These are phyloP conservation scores for Drosophila niveifrons DNA, from an alignment of 2,888 invertebrate genomes.

Conservation along the genomic window DNA sequence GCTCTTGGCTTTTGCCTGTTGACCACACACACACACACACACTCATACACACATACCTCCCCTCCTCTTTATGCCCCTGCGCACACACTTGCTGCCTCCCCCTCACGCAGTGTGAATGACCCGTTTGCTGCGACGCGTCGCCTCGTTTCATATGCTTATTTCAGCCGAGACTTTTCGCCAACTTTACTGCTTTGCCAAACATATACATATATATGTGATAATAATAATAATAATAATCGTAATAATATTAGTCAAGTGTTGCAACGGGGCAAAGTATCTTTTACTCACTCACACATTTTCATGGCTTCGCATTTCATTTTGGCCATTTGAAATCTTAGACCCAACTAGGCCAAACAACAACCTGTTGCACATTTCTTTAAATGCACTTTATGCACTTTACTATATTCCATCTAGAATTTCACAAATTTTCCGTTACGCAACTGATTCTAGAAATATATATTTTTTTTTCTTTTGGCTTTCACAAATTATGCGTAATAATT, in stretches of 20 bases:
- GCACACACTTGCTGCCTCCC: neutral
- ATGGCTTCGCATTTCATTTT: constrained; percentile 16
- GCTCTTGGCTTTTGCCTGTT: constrained; percentile 23
- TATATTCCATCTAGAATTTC: too few species aligned
- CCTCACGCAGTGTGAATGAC: constrained; percentile 5
- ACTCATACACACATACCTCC: neutral
- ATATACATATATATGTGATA: constrained; percentile 1
- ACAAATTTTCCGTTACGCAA: too few species aligned
- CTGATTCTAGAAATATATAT: too few species aligned
- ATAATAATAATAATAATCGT: neutral
- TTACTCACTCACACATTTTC: constrained; percentile 12
- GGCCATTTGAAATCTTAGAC: constrained; percentile 2
- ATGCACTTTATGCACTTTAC: neutral
- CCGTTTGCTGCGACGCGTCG: neutral
- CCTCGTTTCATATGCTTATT: neutral
- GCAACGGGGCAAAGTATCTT: neutral
- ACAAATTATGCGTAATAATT: too few species aligned
- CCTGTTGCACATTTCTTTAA: constrained; percentile 7
- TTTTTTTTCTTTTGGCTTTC: too few species aligned
- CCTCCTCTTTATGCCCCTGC: neutral
- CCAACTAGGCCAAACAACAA: constrained; percentile 11
- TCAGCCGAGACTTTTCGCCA: constrained; percentile 1
- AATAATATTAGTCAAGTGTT: neutral
- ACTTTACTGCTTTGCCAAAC: constrained; percentile 8
- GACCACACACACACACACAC: constrained; percentile 18